Base-by-base conservation (phyloP, 2,888 invertebrate species). In the Amiota communis region DNA sequence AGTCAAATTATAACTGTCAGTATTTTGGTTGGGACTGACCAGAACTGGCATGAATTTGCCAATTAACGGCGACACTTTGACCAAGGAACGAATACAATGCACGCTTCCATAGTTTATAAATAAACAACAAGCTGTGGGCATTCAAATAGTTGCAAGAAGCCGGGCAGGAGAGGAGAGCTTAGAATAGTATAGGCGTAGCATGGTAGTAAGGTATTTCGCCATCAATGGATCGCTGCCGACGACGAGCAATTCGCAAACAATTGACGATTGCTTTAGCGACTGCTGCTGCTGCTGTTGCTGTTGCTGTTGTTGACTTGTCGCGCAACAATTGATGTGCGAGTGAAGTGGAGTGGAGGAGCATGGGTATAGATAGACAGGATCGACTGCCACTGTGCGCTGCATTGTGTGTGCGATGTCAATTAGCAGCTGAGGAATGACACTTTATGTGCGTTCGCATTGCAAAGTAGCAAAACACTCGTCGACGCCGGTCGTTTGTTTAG, bases 361-460 rank as follows among this genome's bases (percentile, higher is more conserved):
- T 61, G 51, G 13, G 68, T 1, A 51, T 51, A 63, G 61, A 72
- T 71, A 74, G 53, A 36, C 4, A 36, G 36, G 70, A 69, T 72
- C 77, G 78, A 59, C 72, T 68, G 67, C 67, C 67, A 68, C 67
- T 68, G 67, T 51, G 71, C 72, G 64, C 57, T 75, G 73, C 67
- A 77, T 70, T 72, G 76, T 86, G 83, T 83, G 86, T 86, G 86
- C 85, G 82, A 87, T 89, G 89, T 89, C 89, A 89, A 89, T 89
- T 89, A 89, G 89, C 89, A 87, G 88, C 87, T 84, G 85, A 84
- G 85, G 88, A 88, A 88, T 87, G 89, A 89, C 89, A 89, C 88
- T 88, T 86, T 86, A 88, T 86, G 87, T 88, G 87, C 83, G 86
- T 83, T 75, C 71, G 51, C 49, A 48, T 51, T 36, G 85, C 80